Conservation (phyloP, 2,888 invertebrate species). For the Pollenia angustigena region DNA sequence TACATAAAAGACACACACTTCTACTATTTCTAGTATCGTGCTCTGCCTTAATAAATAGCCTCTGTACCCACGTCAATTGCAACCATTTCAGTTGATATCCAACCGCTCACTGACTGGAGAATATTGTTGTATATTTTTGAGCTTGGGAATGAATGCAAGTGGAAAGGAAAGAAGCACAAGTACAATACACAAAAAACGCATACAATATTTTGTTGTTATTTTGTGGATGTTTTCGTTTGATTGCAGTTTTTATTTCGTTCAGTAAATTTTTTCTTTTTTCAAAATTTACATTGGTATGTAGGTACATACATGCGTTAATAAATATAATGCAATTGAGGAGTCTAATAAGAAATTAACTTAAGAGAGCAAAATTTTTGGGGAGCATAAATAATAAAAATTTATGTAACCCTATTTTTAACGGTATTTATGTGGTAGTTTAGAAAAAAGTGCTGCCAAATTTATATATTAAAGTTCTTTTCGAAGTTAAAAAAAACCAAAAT, state of each 20-base stretch:
- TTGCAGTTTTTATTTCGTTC: conserved; percentile 57
- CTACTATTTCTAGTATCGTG: conserved; percentile 65
- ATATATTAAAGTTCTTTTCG: too few species aligned
- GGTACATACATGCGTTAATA: not conserved
- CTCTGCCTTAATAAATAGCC: conserved; percentile 61
- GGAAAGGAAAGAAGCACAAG: conserved; percentile 3
- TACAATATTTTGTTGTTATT: conserved; percentile 40
- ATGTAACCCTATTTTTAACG: too few species aligned
- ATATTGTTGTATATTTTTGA: conserved; percentile 58
- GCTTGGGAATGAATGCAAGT: conserved; percentile 35
- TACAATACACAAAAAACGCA: conserved; percentile 32
- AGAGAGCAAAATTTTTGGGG: too few species aligned
- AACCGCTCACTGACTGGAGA: conserved; percentile 73
- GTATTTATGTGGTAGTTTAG: too few species aligned
- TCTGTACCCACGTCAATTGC: conserved; percentile 57
- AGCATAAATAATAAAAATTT: too few species aligned
- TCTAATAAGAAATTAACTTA: too few species aligned
- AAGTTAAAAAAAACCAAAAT: too few species aligned
- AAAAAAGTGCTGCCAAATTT: too few species aligned
- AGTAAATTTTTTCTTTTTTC: conserved; percentile 19
- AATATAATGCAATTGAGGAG: not conserved
- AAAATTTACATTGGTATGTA: not conserved
- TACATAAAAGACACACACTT: conserved; percentile 45
- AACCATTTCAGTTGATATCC: conserved; percentile 73
- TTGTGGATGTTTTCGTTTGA: conserved; percentile 43